These are phyloP conservation scores for Radopholus similis DNA, from an alignment of 1,140 invertebrate species.

Conservation along the genomic window DNA sequence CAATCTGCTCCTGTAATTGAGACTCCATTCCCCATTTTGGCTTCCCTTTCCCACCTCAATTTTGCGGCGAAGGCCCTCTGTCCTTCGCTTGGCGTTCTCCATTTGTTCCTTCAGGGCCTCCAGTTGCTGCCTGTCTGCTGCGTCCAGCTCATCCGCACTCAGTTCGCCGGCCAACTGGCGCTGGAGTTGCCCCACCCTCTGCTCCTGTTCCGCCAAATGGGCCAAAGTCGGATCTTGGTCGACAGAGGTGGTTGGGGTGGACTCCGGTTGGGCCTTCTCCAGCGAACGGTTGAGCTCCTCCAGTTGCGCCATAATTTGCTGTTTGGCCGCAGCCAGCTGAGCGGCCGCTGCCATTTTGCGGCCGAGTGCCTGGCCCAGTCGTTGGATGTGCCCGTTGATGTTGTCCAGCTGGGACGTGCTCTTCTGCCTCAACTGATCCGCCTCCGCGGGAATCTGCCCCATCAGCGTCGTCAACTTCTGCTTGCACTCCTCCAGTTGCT, in stretches of 20 bases:
- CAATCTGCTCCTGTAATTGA: neutral
- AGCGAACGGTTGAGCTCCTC: slow-evolving; percentile 22
- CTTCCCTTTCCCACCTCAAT: neutral
- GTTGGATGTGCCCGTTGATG: slow-evolving; percentile 37
- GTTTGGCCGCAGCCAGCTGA: slow-evolving; percentile 35
- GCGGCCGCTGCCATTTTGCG: slow-evolving; percentile 51
- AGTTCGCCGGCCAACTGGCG: no score
- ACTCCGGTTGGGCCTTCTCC: neutral
- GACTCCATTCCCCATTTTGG: neutral
- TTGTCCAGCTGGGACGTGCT: slow-evolving; percentile 42
- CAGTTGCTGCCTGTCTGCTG: neutral
- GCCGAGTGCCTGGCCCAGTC: slow-evolving; percentile 41
- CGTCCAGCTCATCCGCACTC: no score
- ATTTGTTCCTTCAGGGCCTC: slow-evolving; percentile 2
- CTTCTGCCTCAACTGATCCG: slow-evolving; percentile 41
- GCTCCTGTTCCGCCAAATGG: no score
- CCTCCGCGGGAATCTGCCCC: slow-evolving; percentile 33
- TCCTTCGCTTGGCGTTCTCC: neutral
- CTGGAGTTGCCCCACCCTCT: no score
- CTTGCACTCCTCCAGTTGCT: slow-evolving; percentile 34
- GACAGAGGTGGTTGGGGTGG: no score
- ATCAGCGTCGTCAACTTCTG: slow-evolving; percentile 38
- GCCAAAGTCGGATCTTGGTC: no score
- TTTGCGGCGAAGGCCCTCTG: neutral
- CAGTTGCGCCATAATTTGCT: slow-evolving; percentile 34